phyloP scores from a whole-genome alignment of 2,888 invertebrate species.

The Idaea straminata region DNA sequence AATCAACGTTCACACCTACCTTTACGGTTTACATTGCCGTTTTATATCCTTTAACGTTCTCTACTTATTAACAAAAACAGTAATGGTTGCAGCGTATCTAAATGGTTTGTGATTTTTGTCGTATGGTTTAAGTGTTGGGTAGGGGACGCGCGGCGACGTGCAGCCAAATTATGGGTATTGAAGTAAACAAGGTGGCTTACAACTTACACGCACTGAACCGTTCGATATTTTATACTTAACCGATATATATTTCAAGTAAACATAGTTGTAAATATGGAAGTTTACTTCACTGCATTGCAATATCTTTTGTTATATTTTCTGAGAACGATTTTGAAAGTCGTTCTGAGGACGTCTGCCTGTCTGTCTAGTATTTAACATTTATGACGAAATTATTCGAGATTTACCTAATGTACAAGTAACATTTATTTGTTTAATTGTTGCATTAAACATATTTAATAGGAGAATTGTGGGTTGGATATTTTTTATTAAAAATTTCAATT shows the following conservation, averaged over 20 bases:
- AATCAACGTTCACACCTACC: slow-evolving; percentile 8
- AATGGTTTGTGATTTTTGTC: slow-evolving; percentile 5
- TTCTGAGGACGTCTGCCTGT: not conserved
- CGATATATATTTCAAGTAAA: slow-evolving; percentile 8
- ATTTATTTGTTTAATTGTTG: too few relatives aligned
- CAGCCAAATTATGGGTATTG: slow-evolving; percentile 65
- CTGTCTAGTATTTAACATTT: not conserved
- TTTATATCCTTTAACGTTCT: not conserved
- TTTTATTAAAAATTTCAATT: too few relatives aligned
- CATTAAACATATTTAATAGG: too few relatives aligned
- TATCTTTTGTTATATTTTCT: slow-evolving; percentile 11
- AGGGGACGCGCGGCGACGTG: slow-evolving; percentile 29
- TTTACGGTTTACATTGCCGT: slow-evolving; percentile 33
- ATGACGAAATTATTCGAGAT: not conserved
- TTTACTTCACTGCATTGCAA: slow-evolving; percentile 21
- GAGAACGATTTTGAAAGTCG: not conserved
- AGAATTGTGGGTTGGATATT: too few relatives aligned
- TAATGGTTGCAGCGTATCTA: slow-evolving; percentile 29
- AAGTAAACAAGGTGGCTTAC: slow-evolving; percentile 57
- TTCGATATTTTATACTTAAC: slow-evolving; percentile 31
- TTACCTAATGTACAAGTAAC: too few relatives aligned
- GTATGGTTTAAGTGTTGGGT: slow-evolving; percentile 18
- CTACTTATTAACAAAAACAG: slow-evolving; percentile 12
- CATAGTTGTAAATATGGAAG: slow-evolving; percentile 13
- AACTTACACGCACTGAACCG: slow-evolving; percentile 39